phyloP scores from a whole-genome alignment of 1,140 invertebrate genomes.

The Mercenaria mercenaria region DNA sequence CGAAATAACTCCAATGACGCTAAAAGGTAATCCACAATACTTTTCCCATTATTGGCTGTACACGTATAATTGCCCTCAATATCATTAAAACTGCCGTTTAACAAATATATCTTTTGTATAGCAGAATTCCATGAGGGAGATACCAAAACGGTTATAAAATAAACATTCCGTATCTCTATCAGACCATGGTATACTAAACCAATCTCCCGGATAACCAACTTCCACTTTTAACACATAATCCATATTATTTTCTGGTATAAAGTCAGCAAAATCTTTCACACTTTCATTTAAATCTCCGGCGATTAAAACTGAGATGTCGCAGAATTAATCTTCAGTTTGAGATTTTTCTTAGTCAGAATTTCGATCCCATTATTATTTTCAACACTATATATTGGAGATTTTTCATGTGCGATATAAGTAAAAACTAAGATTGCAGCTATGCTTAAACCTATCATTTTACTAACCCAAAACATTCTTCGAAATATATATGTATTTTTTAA shows the following conservation, averaged over 20 bases:
- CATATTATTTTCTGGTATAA: background rate
- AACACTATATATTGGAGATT: conserved; percentile 2
- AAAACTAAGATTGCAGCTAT: background rate
- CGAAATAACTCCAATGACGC: background rate
- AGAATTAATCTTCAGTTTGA: background rate
- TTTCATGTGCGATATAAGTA: conserved; percentile 12
- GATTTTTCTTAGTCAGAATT: background rate
- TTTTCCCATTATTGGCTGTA: background rate
- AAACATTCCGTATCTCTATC: background rate
- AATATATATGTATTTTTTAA: conserved; percentile 9
- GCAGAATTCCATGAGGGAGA: background rate
- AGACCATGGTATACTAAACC: background rate
- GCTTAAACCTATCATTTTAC: background rate
- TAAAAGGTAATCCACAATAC: background rate
- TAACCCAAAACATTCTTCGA: background rate
- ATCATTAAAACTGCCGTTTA: background rate
- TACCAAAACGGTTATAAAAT: background rate
- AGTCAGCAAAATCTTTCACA: conserved; percentile 2
- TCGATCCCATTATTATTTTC: conserved; percentile 30
- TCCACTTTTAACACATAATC: background rate
- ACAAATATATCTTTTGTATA: conserved; percentile 6
- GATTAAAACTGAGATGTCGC: background rate
- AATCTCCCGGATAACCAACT: background rate
- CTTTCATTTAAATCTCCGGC: conserved; percentile 17
- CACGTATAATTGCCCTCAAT: background rate